Percentiles rank a stretch among this genome's conserved stretches.
phyloP scores from a whole-genome alignment of 2,113 vertebrate genomes.

The Struthidea cinerea region DNA sequence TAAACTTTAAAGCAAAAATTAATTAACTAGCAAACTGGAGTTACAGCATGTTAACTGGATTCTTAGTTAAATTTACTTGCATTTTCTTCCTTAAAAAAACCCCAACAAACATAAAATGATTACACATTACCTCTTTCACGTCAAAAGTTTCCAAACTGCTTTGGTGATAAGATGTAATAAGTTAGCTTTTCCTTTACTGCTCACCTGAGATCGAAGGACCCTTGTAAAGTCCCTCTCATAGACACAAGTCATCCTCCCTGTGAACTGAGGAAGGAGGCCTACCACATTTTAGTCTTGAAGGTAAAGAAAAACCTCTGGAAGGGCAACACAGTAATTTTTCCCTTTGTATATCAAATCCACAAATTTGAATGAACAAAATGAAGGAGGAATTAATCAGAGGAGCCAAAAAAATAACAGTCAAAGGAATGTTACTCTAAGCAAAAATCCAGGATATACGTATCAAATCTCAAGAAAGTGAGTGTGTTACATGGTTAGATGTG shows the following conservation, averaged over 20 bases:
- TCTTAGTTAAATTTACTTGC: not conserved
- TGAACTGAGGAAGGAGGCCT: not conserved
- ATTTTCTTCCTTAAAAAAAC: not conserved
- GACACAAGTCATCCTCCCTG: not conserved
- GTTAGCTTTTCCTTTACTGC: constrained; percentile 3
- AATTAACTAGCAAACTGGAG: not conserved
- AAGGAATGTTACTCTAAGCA: not conserved
- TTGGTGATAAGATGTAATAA: not conserved
- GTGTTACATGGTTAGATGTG: not conserved
- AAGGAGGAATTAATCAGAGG: not conserved
- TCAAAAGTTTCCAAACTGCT: not conserved
- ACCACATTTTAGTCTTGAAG: not conserved
- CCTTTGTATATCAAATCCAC: not conserved
- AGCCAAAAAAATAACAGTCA: not conserved
- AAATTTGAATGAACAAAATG: not conserved
- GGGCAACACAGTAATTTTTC: not conserved
- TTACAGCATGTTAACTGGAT: not conserved
- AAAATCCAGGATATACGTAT: not conserved
- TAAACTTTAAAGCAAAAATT: not conserved
- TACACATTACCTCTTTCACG: not conserved
- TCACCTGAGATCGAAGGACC: not conserved
- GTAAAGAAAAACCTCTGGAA: not conserved
- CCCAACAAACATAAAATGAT: not conserved
- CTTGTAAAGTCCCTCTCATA: not conserved
- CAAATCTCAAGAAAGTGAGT: not conserved